These are phyloP conservation scores for Albula glossodonta DNA, from an alignment of 2,113 vertebrate species.

Conservation along the genomic window DNA sequence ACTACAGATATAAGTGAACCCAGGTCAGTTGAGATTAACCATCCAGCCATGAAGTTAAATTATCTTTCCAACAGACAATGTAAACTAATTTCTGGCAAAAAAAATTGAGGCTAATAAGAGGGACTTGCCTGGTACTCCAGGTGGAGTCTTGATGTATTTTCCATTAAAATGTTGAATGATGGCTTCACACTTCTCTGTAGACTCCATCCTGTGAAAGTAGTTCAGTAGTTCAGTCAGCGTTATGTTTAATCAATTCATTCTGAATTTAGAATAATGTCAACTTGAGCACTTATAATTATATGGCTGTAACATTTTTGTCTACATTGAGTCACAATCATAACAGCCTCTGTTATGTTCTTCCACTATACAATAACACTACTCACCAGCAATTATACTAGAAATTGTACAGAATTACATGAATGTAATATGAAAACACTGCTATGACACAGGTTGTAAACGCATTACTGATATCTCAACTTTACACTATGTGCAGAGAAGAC, in stretches of 20 bases:
- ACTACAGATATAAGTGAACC: background rate
- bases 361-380: background rate
- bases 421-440: too few relatives aligned
- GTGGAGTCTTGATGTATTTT: constrained; percentile 71
- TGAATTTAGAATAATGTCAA: background rate
- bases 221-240: background rate
- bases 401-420: too few relatives aligned
- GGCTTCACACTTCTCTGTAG: constrained; percentile 74
- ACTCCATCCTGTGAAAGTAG: constrained; percentile 63
- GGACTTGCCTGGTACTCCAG: constrained; percentile 67
- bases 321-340: too few relatives aligned
- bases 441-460: too few relatives aligned
- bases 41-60: background rate
- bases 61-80: background rate
- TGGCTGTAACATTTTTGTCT: too few relatives aligned
- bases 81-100: background rate
- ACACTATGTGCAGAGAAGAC: too few relatives aligned
- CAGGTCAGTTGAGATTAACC: background rate
- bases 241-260: background rate
- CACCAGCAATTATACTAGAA: background rate
- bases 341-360: too few relatives aligned
- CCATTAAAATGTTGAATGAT: constrained; percentile 73
- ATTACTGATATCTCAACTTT: too few relatives aligned
- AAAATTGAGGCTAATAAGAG: background rate
- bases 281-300: too few relatives aligned